Evolutionary conservation across 1,140 invertebrate species (phyloP), one percentile per base, ranked within the genome.

Genomic region (Ruditapes philippinarum): DNA sequence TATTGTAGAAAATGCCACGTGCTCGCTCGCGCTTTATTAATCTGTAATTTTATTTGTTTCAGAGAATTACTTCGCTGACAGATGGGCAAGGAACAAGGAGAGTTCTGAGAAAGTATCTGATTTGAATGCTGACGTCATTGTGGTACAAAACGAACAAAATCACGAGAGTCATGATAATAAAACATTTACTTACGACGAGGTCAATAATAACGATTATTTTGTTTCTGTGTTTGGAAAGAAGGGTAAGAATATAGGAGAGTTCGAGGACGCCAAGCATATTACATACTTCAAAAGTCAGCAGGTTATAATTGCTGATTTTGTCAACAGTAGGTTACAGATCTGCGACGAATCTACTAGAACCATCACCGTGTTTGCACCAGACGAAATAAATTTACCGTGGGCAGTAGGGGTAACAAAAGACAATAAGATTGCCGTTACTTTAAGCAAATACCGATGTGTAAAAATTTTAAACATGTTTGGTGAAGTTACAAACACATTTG

Each of bases 231-330:
- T 90, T 54, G 91, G 89, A 12, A 83, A 73, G 28, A 82, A 88
- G 62, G 91, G 91, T 22, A 88, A 60, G 9, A 49, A 81, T 1
- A 33, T 60, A 25, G 92, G 92, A 0, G 45, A 90, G 19, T 89
- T 90, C 42, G 79, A 92, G 45, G 90, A 93, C 36, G 91, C 90
- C 9, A 91, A 90, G 25, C 68, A 89, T 38, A 60, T 93, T 3
- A 62, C 74, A 25, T 86, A 31, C 40, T 14, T 91, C 3, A 3
- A 31, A 9, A 36, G 88, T n/a, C 74, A 74, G 0, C 45, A 57
- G 11, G 25, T 93, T 36, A 19, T 93, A 11, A 83, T 92, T 22
- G 89, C 91, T 19, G 92, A 93, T 84, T 81, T 89, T 33, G 65
- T 92, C 36, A 91, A 90, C 74, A 91, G 68, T 62, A 76, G 87